Evolutionary conservation across 2,888 invertebrate species (phyloP), one percentile per base, ranked within the genome.

Genomic region (Sinotaia quadrata): DNA sequence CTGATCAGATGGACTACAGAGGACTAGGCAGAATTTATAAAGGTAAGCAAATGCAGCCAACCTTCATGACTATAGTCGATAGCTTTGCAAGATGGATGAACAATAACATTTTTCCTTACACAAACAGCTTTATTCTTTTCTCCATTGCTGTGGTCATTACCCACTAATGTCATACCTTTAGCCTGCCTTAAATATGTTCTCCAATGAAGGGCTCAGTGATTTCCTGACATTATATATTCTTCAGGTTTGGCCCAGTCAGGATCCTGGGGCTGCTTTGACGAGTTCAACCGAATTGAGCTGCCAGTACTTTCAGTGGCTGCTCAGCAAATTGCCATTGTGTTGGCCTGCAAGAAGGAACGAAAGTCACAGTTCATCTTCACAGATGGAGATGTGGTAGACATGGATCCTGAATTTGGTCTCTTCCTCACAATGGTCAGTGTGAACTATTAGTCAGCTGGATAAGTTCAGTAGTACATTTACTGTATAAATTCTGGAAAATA

Each of bases 1-100:
- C 97, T 1, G 97, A 98, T 90, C 97, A 98, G 91, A 97, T 98
- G 97, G 97, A 98, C 89, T 98, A 96, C 89, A 93, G 96, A 87
- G 97, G 97, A 36, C 90, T 97, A 10, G 97, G 97, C 1, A 92
- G 97, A 75, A 97, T 97, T 82, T 97, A 96, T 88, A 97, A 97
- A 91, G 96, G 92, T 91, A 57, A n/a, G n/a, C n/a, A n/a, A n/a
- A n/a, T n/a, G n/a, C n/a, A n/a, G n/a, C 52, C 67, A 31, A 29
- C 10, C 15, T 24, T 21, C 18, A 31, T 34, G n/a, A n/a, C n/a
- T n/a, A n/a, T n/a, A n/a, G n/a, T n/a, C n/a, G n/a, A n/a, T n/a
- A n/a, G n/a, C n/a, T n/a, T n/a, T n/a, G n/a, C n/a, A n/a, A n/a
- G n/a, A n/a, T n/a, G n/a, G n/a, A n/a, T n/a, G n/a, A n/a, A n/a